Base-by-base conservation (phyloP, 2,113 vertebrate genomes). In the Passer montanus region DNA sequence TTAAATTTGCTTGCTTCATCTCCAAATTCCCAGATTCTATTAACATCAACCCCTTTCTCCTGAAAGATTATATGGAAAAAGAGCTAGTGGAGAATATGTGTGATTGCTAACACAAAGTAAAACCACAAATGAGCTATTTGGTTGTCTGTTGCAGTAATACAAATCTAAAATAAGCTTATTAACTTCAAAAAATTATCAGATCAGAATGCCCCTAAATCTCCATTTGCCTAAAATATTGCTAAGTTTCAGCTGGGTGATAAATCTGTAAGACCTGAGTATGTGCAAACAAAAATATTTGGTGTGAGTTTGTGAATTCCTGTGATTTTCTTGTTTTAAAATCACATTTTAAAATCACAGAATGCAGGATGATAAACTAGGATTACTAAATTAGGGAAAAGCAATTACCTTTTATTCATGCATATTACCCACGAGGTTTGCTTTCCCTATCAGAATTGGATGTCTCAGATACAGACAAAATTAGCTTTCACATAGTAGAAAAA, bases 311-410 rank as follows among this genome's bases (percentile, higher is more conserved):
- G 16, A 52, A 64, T 10, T 76, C 0, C 1, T 28, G 31, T 56
- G 22, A 63, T 84, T 49, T 81, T 78, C 81, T 55, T 86, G 23
- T 50, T 90, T 90, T 52, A 47, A 77, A 83, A 86, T n/a, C 15
- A 28, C 15, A 7, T 47, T 88, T 84, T n/a, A n/a, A n/a, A n/a
- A n/a, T n/a, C n/a, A 30, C 37, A 78, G n/a, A 67, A 66, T 4
- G 1, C 20, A n/a, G 0, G 73, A 37, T 1, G 2, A 11, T 75
- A 28, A 43, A 46, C 27, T 55, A 21, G 47, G 26, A 9, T 56
- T 15, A 69, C 26, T 50, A 26, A 58, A 35, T 69, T 35, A 30
- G 15, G 30, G n/a, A 64, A 94, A 87, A 89, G 4, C 22, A 49
- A 8, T 64, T 89, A 26, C 4, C 24, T 87, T 87, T 89, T 53